phyloP scores from a whole-genome alignment of 1,140 invertebrate genomes.

The Drosophila arawakana region DNA sequence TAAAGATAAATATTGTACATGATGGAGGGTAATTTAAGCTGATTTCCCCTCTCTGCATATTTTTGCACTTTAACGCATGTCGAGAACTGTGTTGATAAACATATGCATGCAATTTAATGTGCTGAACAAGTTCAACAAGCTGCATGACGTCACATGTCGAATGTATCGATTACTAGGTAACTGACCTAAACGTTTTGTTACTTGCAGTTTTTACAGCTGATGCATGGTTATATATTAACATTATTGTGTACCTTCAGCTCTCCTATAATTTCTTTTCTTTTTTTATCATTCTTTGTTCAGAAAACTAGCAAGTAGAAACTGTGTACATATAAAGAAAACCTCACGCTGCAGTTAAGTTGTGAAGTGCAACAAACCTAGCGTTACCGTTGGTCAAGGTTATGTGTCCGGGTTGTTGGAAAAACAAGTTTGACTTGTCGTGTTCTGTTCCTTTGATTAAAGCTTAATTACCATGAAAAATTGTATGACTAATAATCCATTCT shows the following conservation, averaged over 20 bases:
- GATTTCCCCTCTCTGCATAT: too few species aligned
- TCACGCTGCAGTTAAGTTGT: not conserved
- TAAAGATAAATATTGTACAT: too few species aligned
- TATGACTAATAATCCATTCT: not conserved
- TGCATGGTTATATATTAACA: not conserved
- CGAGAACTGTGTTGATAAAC: not conserved
- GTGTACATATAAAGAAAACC: not conserved
- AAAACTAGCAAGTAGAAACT: slow-evolving; percentile 29
- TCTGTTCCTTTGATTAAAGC: slow-evolving; percentile 4
- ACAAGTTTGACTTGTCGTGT: slow-evolving; percentile 16
- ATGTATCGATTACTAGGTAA: slow-evolving; percentile 19
- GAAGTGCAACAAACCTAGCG: slow-evolving; percentile 40
- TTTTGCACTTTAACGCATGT: too few species aligned
- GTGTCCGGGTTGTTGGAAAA: slow-evolving; percentile 11
- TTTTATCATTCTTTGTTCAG: slow-evolving; percentile 21
- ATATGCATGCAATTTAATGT: slow-evolving; percentile 5
- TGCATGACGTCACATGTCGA: slow-evolving; percentile 18
- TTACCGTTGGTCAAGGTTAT: slow-evolving; percentile 48
- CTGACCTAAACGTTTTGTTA: slow-evolving; percentile 18
- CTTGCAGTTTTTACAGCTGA: slow-evolving; percentile 3
- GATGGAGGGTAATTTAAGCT: too few species aligned
- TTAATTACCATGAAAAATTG: slow-evolving; percentile 15
- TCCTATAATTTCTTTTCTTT: not conserved
- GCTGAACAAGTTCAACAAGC: slow-evolving; percentile 60
- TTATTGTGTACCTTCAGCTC: not conserved